These are phyloP conservation scores for Agrilus planipennis DNA, from an alignment of 1,140 invertebrate genomes.

Conservation along the genomic window DNA sequence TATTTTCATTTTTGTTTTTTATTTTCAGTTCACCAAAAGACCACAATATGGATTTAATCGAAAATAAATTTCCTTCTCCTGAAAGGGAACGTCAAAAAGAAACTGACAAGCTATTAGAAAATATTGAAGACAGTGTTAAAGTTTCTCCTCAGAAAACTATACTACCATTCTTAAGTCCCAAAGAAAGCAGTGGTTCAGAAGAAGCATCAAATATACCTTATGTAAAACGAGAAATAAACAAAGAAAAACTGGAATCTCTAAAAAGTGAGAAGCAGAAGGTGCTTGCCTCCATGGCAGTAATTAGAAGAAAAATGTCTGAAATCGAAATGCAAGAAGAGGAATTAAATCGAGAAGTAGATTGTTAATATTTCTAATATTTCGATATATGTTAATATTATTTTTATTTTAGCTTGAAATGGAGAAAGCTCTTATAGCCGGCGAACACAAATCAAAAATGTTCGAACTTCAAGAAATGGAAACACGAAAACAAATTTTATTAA, in stretches of 20 bases:
- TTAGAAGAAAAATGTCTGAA: slow-evolving; percentile 66
- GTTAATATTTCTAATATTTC: neutral
- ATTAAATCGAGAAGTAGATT: slow-evolving; percentile 62
- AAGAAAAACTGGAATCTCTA: slow-evolving; percentile 34
- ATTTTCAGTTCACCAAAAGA: slow-evolving; percentile 18
- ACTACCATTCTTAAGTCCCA: slow-evolving; percentile 24
- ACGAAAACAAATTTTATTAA: slow-evolving; percentile 49
- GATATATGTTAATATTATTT: no score
- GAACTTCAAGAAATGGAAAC: slow-evolving; percentile 63
- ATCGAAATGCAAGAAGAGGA: slow-evolving; percentile 75
- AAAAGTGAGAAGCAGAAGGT: slow-evolving; percentile 45
- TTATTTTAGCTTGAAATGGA: slow-evolving; percentile 74
- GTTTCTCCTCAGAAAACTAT: slow-evolving; percentile 10
- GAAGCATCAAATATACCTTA: slow-evolving; percentile 36
- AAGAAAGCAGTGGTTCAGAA: no score
- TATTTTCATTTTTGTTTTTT: slow-evolving; percentile 1
- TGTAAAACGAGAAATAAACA: slow-evolving; percentile 22
- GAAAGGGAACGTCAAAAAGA: neutral
- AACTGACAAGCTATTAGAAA: slow-evolving; percentile 3
- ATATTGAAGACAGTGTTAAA: slow-evolving; percentile 7
- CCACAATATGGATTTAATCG: slow-evolving; percentile 13
- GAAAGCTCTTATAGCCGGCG: slow-evolving; percentile 66
- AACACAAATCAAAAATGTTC: slow-evolving; percentile 63
- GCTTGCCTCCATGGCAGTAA: slow-evolving; percentile 41
- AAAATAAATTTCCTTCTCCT: slow-evolving; percentile 23